These are phyloP conservation scores for Pocillopora meandrina DNA, from an alignment of 92 coral and sea anemone species.

Conservation along the genomic window DNA sequence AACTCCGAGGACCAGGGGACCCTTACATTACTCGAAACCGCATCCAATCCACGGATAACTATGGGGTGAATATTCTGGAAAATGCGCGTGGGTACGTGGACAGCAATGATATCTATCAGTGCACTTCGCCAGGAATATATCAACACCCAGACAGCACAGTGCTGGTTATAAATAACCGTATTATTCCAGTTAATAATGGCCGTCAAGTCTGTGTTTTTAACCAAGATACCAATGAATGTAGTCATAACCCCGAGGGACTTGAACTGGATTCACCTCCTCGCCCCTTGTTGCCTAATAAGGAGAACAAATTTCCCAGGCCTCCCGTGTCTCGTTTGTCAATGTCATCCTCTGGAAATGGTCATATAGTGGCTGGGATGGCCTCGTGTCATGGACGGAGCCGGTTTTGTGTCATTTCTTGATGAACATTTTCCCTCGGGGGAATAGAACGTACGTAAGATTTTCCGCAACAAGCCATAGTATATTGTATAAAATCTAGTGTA, in stretches of 20 bases:
- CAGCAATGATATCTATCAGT: conserved; percentile 76
- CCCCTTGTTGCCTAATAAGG: conserved; percentile 61
- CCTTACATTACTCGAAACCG: conserved; percentile 91
- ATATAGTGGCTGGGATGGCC: conserved; percentile 65
- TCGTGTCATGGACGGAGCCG: conserved; percentile 82
- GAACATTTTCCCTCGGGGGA: neutral
- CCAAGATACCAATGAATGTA: conserved; percentile 57
- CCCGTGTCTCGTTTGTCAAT: conserved; percentile 43
- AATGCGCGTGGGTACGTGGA: conserved; percentile 89
- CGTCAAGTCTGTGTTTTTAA: conserved; percentile 53
- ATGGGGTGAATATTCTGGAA: conserved; percentile 79
- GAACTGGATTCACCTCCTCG: conserved; percentile 70
- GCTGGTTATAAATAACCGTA: conserved; percentile 68
- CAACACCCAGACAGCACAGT: conserved; percentile 90
- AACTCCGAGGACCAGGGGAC: conserved; percentile 94
- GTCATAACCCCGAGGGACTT: conserved; percentile 53
- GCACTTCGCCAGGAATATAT: conserved; percentile 43
- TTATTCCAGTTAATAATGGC: conserved; percentile 56
- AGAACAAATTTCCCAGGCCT: conserved; percentile 62
- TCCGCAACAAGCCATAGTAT: neutral
- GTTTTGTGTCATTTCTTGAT: conserved; percentile 84
- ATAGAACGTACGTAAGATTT: neutral
- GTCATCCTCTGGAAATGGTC: conserved; percentile 49
- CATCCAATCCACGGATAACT: conserved; percentile 73
- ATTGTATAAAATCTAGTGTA: no score